Conservation (phyloP, 1,140 invertebrate genomes). For the Myzus persicae region DNA sequence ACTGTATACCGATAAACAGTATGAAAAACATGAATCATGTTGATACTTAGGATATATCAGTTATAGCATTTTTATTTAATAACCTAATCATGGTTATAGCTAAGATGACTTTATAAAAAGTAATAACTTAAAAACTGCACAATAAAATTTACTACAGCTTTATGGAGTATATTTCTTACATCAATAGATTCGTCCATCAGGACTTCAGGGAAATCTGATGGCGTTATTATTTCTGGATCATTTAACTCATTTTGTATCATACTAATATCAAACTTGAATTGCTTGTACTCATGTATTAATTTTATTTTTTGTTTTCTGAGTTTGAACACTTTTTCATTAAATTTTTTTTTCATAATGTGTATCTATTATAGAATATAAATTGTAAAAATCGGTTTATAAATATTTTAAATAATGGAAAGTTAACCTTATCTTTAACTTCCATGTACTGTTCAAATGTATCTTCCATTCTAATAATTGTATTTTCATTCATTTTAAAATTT, state of each 20-base stretch:
- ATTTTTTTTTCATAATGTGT: neutral
- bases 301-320: slow-evolving; percentile 7
- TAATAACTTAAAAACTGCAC: neutral
- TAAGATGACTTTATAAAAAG: neutral
- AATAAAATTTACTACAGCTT: neutral
- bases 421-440: neutral
- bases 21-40: neutral
- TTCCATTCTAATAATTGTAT: neutral
- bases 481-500: neutral
- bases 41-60: neutral
- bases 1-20: too few relatives aligned
- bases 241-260: slow-evolving; percentile 35
- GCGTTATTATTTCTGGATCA: slow-evolving; percentile 16
- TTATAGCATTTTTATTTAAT: too few relatives aligned
- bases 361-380: neutral
- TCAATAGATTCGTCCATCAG: neutral
- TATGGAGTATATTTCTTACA: neutral
- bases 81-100: neutral
- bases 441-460: slow-evolving; percentile 23
- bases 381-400: neutral
- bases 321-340: slow-evolving; percentile 8
- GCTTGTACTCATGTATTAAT: slow-evolving; percentile 15
- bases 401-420: neutral
- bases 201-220: neutral
- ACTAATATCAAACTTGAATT: slow-evolving; percentile 13